Base-by-base conservation (phyloP, 2,113 vertebrate genomes). In the Paramisgurnus dabryanus region DNA sequence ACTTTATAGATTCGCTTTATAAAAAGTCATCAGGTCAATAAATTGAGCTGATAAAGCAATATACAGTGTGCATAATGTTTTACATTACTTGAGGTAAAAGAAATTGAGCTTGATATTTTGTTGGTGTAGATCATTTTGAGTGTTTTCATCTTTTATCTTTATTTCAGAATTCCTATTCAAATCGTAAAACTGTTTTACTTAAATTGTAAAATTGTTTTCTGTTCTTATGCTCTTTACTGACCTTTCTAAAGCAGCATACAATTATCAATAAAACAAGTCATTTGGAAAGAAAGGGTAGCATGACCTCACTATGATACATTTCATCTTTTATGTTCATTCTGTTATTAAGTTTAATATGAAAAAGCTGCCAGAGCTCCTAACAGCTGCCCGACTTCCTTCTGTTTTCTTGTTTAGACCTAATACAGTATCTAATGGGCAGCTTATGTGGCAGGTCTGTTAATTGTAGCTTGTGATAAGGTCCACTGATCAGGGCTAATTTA, bases 21-120 rank as follows among this genome's bases (percentile, higher is more conserved):
- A 76, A 78, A 80, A 82, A 86, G 87, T 85, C 81, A 89, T 85
- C 84, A 76, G 57, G 76, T 83, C 84, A 84, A 82, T 89, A 91
- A 90, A 90, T 87, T 89, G 78, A 71, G 84, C 87, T 89, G 88
- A 91, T 84, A 88, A 87, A 87, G 85, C 87, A 83, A 64, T 80
- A 74, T 17, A 70, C 27, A 34, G 27, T 34, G 27, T 70, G 64
- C 77, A 60, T 41, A 41, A 50, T 60, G 22, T 41, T 49, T 58
- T 34, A 45, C 1, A 17, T 66, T 67, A 74, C 27, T 49, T 7
- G 43, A 7, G 45, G 2, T n/a, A 77, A 11, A 58, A 49, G 12
- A 78, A 57, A 45, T 55, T 18, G 15, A 57, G 13, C 64, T n/a
- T 55, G 58, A 12, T 18, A 64, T 71, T 55, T 78, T 27, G 49